These are phyloP conservation scores for Phycodurus eques DNA, from an alignment of 2,113 vertebrate species.

Conservation along the genomic window DNA sequence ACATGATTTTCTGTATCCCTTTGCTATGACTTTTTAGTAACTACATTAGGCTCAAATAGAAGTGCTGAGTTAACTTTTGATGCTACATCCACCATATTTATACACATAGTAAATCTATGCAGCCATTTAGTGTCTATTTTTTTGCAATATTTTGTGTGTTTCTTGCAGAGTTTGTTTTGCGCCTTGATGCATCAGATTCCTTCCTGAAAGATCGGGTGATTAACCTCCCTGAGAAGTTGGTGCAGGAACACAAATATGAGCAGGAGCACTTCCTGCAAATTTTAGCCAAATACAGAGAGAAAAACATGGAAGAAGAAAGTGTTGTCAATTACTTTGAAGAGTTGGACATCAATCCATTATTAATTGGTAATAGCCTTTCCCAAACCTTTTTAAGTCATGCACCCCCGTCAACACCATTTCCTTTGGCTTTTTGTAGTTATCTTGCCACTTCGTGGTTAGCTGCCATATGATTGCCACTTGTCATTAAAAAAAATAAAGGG, in stretches of 20 bases:
- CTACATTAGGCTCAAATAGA: too few species aligned
- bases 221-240: slow-evolving; percentile 79
- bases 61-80: too few species aligned
- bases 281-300: slow-evolving; percentile 74
- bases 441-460: background rate
- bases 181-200: slow-evolving; percentile 80
- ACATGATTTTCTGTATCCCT: too few species aligned
- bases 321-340: slow-evolving; percentile 87
- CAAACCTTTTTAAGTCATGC: background rate
- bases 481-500: background rate
- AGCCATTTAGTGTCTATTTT: background rate
- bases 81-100: background rate
- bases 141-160: slow-evolving; percentile 1
- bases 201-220: slow-evolving; percentile 86
- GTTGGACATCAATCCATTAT: slow-evolving; percentile 74
- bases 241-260: slow-evolving; percentile 77
- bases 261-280: slow-evolving; percentile 75
- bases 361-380: slow-evolving; percentile 75
- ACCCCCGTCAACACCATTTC: background rate
- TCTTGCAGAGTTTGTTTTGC: slow-evolving; percentile 80
- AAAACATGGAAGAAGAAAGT: slow-evolving; percentile 72
- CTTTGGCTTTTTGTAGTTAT: background rate
- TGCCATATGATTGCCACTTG: background rate
- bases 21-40: too few species aligned
- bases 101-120: background rate